phyloP scores from a whole-genome alignment of 2,113 vertebrate genomes.

The Chrysemys picta region DNA sequence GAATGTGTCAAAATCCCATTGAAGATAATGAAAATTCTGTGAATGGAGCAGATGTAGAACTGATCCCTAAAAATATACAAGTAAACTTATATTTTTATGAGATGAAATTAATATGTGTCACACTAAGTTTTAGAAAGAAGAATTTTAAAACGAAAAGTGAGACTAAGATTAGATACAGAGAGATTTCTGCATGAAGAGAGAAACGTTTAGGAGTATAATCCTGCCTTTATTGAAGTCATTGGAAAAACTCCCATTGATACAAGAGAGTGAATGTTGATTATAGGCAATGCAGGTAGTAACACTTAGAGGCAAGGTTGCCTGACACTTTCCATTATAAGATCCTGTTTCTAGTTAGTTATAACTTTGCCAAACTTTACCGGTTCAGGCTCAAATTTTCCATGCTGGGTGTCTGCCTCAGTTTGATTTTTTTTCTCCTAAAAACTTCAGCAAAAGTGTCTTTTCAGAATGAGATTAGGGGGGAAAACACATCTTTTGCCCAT shows the following conservation, averaged over 20 bases:
- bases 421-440: background rate
- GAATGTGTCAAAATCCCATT: background rate
- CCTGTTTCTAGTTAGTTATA: background rate
- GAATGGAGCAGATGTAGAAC: background rate
- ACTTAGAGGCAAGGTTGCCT: background rate
- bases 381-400: background rate
- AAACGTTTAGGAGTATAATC: background rate
- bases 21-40: background rate
- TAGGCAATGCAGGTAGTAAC: background rate
- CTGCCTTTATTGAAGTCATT: background rate
- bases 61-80: background rate
- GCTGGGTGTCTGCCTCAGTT: background rate
- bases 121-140: background rate
- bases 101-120: background rate
- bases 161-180: background rate
- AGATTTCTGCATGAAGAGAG: background rate
- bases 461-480: background rate
- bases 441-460: background rate
- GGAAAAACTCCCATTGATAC: background rate
- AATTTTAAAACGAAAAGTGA: constrained; percentile 6
- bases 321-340: background rate
- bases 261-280: background rate
- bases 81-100: background rate
- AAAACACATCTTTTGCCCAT: background rate
- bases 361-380: background rate